Base-by-base conservation (phyloP, 2,113 vertebrate species). In the Genyomyrus donnyi region DNA sequence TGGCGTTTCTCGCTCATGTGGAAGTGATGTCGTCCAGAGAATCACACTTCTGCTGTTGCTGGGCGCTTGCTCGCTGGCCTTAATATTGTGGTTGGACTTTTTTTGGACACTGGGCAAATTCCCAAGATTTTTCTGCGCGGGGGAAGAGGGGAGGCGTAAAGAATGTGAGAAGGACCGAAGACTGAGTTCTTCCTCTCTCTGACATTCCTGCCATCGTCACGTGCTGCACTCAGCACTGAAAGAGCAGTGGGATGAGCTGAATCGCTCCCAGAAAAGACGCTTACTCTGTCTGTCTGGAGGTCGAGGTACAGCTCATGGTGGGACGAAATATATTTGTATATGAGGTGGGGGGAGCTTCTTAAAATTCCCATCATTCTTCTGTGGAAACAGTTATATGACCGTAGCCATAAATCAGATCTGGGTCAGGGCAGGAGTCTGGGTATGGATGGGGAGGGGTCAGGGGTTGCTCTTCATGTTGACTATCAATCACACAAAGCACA, bases 341-440 rank as follows among this genome's bases (percentile, higher is more conserved):
- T 39, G 88, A 49, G 88, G n/a, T 45, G 50, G 93, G 92, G 94
- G 93, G 93, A 93, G 92, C 92, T 92, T 92, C 93, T 92, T 93
- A 91, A 92, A 92, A 96, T 96, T 96, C 95, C 91, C 91, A 42
- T 90, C 93, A 96, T 96, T 96, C 95, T 94, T 93, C 89, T 89
- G 88, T 91, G 85, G 91, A 92, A 94, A 93, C 94, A 95, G 95
- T 94, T 94, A 93, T 94, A 93, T 90, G 90, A 90, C 91, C 91
- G 91, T 89, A 89, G 92, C 92, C 95, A 95, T 96, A 96, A 96
- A 96, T 96, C 95, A 95, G 93, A 94, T 95, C n/a, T 31, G 93
- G 93, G 94, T 93, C 48, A n/a, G 35, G 85, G 48, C 13, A 53
- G 85, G 49, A 52, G 49, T 53, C 1, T 27, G 35, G 91, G 90